A percentile compares a stretch with the other conserved stretches of the same genome.
Conservation (phyloP, 2,888 invertebrate genomes). For the Geophilus truncorum region DNA sequence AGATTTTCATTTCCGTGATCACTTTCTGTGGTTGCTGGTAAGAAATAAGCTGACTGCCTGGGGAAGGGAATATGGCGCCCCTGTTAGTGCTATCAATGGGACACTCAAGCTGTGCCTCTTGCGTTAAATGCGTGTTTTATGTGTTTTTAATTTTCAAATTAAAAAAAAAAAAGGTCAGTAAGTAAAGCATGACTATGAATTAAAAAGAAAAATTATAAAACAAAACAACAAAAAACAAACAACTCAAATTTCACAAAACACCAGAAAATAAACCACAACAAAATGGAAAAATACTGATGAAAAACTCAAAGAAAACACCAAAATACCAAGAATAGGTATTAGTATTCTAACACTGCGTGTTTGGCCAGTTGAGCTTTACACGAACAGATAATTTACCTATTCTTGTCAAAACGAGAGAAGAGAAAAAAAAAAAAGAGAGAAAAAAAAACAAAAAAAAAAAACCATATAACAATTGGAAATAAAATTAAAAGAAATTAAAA, state of each 20-base stretch:
- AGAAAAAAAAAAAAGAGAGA: neutral
- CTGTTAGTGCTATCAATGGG: constrained; percentile 1
- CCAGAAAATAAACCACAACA: neutral
- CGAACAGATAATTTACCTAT: too few relatives aligned
- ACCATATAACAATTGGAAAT: too few relatives aligned
- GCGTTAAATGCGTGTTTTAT: neutral
- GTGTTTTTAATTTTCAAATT: neutral
- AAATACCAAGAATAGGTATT: too few relatives aligned
- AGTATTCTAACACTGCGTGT: too few relatives aligned
- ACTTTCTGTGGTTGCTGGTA: constrained; percentile 32
- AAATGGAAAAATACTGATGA: neutral
- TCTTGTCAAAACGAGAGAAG: too few relatives aligned
- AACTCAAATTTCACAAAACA: neutral
- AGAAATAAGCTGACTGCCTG: constrained; percentile 19
- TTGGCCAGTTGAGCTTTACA: too few relatives aligned
- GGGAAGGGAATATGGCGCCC: neutral
- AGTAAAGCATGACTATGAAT: neutral
- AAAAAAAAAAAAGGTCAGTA: neutral
- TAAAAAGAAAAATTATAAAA: neutral
- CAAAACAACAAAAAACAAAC: neutral
- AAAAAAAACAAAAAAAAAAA: neutral
- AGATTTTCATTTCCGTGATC: constrained; percentile 28
- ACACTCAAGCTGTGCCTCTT: neutral
- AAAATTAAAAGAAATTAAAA: neutral
- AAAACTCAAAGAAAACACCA: neutral